Conservation (phyloP, 2,113 vertebrate species). For the Laterallus jamaicensis region DNA sequence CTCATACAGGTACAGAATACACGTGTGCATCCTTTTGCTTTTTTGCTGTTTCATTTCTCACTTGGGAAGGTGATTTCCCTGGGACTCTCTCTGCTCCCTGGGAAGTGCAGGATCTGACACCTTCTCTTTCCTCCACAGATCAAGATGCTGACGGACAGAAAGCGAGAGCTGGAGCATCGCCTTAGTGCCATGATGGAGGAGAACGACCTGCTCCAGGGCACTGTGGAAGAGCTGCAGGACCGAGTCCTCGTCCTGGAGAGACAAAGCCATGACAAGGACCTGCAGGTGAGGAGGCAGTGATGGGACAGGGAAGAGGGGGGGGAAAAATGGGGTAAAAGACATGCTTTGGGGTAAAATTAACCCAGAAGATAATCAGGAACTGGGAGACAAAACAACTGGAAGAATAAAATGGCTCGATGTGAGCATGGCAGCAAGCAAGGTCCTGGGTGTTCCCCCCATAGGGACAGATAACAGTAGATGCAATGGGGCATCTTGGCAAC, state of each 20-base stretch:
- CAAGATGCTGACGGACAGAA: slow-evolving; percentile 94
- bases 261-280: slow-evolving; percentile 90
- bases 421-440: not conserved
- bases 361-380: not conserved
- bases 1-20: not conserved
- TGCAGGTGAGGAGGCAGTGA: slow-evolving; percentile 80
- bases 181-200: slow-evolving; percentile 89
- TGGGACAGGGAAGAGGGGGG: not conserved
- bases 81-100: not conserved
- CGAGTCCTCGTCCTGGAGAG: slow-evolving; percentile 88
- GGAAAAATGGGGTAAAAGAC: not conserved
- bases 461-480: not conserved
- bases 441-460: not conserved
- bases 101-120: not conserved
- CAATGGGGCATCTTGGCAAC: not conserved
- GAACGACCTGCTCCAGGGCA: slow-evolving; percentile 90
- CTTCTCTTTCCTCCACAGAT: slow-evolving; percentile 78
- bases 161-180: slow-evolving; percentile 89
- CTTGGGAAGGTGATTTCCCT: not conserved
- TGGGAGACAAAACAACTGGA: not conserved
- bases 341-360: not conserved
- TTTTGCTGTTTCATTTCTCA: not conserved
- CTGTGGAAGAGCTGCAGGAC: slow-evolving; percentile 90
- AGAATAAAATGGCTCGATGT: not conserved
- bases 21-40: not conserved